Base-by-base conservation (phyloP, 2,888 invertebrate species). In the Chrysina gloriosa region DNA sequence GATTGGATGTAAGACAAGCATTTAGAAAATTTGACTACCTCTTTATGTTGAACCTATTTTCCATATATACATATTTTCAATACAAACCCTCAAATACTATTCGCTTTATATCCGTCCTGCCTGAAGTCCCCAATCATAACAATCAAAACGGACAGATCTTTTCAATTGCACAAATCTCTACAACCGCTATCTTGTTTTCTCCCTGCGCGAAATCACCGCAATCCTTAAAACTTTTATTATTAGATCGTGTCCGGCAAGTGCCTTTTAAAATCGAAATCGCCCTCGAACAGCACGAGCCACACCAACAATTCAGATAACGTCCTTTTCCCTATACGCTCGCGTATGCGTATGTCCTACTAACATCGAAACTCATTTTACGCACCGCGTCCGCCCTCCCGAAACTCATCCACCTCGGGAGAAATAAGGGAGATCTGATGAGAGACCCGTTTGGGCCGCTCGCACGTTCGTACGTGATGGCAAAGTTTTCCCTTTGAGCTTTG, bases 401-500 rank as follows among this genome's bases (percentile, higher is more conserved):
- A 5, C 58, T 27, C 6, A 23, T 14, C 39, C 19, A 25, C 25
- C 39, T 3, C 23, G 16, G 21, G 39, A 54, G 54, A 34, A 34
- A 34, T 16, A 47, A 47, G 47, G 23, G 23, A 19, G 47, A n/a
- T 19, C 52, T 29, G 42, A 42, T 42, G 39, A 42, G 42, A 14
- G 23, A 42, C 42, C 42, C 9, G 36, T 9, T 58, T 21, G 27
- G 27, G 45, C n/a, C n/a, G 9, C 9, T 4, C n/a, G 39, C 58
- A 16, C 27, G 11, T 23, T 14, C 39, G 58, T 9, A 61, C 39
- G 58, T 42, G 58, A 39, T 61, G 58, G 58, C 42, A 61, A 61
- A 61, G 42, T 61, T 61, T 61, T 61, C 45, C 58, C 58, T 61
- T 61, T 61, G 58, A 61, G 58, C 45, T 61, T 61, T 61, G 58